These are phyloP conservation scores for Bergia puertoricense DNA, from an alignment of 92 coral and sea anemone genomes.

Conservation along the genomic window DNA sequence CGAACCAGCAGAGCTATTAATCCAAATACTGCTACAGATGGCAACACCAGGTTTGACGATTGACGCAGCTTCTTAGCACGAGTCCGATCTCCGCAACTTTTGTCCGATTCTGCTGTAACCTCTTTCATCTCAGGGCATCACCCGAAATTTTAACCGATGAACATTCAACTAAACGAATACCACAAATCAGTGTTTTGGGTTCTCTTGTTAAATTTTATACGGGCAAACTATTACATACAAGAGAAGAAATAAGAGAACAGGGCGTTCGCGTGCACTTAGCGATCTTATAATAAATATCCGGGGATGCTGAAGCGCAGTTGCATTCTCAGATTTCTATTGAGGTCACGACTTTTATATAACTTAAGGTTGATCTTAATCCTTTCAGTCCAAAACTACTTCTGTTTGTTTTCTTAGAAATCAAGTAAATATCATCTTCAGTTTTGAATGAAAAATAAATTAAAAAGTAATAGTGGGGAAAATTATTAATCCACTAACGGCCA, in stretches of 20 bases:
- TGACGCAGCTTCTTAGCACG: not conserved
- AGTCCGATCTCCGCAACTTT: not conserved
- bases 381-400: not conserved
- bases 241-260: not conserved
- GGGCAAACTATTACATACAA: not conserved
- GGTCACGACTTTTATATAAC: not conserved
- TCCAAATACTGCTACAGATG: not conserved
- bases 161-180: too few relatives aligned
- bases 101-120: not conserved
- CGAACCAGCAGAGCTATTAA: conserved; percentile 12
- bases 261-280: too few relatives aligned
- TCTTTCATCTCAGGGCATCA: not conserved
- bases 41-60: not conserved
- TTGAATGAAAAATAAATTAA: too few relatives aligned
- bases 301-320: not conserved
- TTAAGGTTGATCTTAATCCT: too few relatives aligned
- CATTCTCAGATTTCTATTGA: not conserved
- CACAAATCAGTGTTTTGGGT: not conserved
- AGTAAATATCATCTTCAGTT: too few relatives aligned
- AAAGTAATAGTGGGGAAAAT: too few relatives aligned
- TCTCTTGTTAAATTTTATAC: too few relatives aligned
- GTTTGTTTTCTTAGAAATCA: not conserved
- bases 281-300: not conserved
- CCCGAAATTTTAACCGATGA: not conserved
- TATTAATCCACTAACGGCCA: too few relatives aligned